These are phyloP conservation scores for Drosophila baimaii DNA, from an alignment of 1,140 invertebrate genomes.

Conservation along the genomic window DNA sequence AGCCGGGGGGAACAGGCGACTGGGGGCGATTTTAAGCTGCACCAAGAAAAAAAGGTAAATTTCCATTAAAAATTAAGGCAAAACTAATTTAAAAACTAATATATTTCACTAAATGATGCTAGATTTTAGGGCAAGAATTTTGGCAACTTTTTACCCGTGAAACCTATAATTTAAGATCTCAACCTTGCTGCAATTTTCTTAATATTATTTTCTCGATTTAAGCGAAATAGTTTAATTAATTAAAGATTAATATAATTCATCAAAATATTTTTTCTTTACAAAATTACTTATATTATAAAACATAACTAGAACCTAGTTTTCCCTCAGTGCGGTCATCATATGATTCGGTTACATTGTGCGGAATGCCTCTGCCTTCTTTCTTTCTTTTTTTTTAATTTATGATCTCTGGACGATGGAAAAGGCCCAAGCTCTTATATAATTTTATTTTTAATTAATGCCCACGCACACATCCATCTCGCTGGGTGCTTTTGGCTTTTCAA, in stretches of 20 bases:
- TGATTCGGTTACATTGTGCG: slow-evolving; percentile 38
- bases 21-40: slow-evolving; percentile 55
- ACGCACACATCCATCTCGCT: slow-evolving; percentile 37
- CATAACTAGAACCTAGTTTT: background rate
- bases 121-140: too few species aligned
- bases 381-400: slow-evolving; percentile 67
- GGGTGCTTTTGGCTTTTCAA: slow-evolving; percentile 16
- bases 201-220: background rate
- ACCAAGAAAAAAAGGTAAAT: background rate
- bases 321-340: slow-evolving; percentile 10
- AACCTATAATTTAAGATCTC: background rate
- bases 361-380: slow-evolving; percentile 17
- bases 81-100: background rate
- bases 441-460: slow-evolving; percentile 77
- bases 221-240: too few species aligned
- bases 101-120: background rate
- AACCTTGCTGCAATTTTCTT: background rate
- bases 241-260: background rate
- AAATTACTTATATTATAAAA: background rate
- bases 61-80: background rate
- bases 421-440: slow-evolving; percentile 54
- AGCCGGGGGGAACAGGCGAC: background rate
- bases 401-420: slow-evolving; percentile 46
- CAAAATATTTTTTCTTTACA: background rate
- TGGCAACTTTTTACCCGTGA: accelerated